Evolutionary conservation across 1,140 invertebrate genomes (phyloP), one percentile per base, ranked within the genome.

Genomic region (Myzus persicae): DNA sequence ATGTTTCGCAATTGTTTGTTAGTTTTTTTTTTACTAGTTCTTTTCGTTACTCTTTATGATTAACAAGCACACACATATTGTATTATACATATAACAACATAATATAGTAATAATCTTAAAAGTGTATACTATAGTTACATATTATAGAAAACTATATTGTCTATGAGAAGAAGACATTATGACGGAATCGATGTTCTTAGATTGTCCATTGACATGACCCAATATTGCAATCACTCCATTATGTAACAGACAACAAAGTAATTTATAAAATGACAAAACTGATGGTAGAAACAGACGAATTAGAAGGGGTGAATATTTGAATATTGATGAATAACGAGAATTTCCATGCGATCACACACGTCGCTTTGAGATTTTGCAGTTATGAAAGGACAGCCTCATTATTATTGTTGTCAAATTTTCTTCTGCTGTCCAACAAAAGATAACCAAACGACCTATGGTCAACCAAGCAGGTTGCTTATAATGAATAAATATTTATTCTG

Each of bases 291-390:
- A 90, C 26, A 14, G 26, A 67, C n/a, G 26, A 40, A 90, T 67
- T 59, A n/a, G 42, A 59, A 90, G 88, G 48, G 51, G n/a, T 67
- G 26, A 67, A 20, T 42, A 90, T 67, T 90, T 67, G 26, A 67
- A 90, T 90, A 67, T 44, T 67, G 51, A 90, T 67, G 89, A 90
- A 90, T 26, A 67, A 90, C 48, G 24, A 59, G 38, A 54, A 40
- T 90, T 90, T 90, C 89, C 89, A 67, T 42, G 14, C 31, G 54
- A 90, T 67, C 51, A 67, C 89, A 90, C 89, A 90, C 26, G 89
- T 90, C 89, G 4, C 38, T 42, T 67, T 90, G 54, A 90, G 48
- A 67, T 90, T 90, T 90, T 20, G 14, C 11, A 36, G 20, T 1
- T 76, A 6, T 76, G 18, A 67, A 90, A 6, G 88, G 51, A 40